These are phyloP conservation scores for Erebia palarica DNA, from an alignment of 2,888 invertebrate species.

Conservation along the genomic window DNA sequence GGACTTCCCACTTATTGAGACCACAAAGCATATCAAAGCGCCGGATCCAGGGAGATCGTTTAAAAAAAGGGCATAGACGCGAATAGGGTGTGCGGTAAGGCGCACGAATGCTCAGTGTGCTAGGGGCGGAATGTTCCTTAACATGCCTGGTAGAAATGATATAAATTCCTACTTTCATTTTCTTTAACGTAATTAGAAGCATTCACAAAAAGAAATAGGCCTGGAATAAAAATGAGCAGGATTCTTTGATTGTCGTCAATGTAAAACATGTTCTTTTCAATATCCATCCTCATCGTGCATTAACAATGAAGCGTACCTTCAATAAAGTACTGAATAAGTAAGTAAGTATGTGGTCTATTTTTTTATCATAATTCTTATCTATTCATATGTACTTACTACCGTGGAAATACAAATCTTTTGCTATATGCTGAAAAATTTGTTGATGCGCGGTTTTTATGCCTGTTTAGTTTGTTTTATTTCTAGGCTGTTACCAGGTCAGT, in stretches of 20 bases:
- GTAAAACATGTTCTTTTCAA: slow-evolving; percentile 8
- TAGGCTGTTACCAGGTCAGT: too few species aligned
- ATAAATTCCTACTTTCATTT: slow-evolving; percentile 5
- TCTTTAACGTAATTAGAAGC: background rate
- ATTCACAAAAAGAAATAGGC: background rate
- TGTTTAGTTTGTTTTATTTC: too few species aligned
- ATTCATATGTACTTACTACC: background rate
- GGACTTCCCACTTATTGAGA: too few species aligned
- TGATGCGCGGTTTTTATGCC: too few species aligned
- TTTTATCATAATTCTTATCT: background rate
- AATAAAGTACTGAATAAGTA: background rate
- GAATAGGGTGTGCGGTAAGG: too few species aligned
- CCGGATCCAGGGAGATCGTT: too few species aligned
- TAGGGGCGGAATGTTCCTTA: too few species aligned
- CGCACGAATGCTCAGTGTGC: too few species aligned
- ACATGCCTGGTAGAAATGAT: too few species aligned
- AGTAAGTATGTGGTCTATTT: background rate
- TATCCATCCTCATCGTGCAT: slow-evolving; percentile 4
- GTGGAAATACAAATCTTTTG: too few species aligned
- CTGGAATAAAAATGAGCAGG: slow-evolving; percentile 7
- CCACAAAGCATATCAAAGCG: background rate
- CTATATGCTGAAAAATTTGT: too few species aligned
- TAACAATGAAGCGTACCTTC: slow-evolving; percentile 1
- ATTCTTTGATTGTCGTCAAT: slow-evolving; percentile 5
- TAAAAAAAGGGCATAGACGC: too few species aligned